Percentiles rank a stretch among this genome's conserved stretches.
Conservation (phyloP, 2,888 invertebrate genomes). For the Pandemis cinnamomeana region DNA sequence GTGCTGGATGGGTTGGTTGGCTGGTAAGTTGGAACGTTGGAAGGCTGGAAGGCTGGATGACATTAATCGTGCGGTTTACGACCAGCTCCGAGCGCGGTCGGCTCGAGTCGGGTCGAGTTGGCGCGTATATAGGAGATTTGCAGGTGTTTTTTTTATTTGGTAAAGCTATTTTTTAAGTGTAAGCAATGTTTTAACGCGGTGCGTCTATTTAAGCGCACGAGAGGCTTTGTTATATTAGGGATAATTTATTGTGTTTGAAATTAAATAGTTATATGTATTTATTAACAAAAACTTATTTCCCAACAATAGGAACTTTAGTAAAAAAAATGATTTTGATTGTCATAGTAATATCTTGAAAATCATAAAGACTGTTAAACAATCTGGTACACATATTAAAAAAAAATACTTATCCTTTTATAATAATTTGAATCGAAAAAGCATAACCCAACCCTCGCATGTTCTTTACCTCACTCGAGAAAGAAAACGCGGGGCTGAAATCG, state of each 20-base stretch:
- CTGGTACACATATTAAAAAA: background rate
- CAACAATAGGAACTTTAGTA: too few species aligned
- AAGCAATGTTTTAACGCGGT: background rate
- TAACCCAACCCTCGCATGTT: constrained; percentile 55
- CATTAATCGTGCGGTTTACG: constrained; percentile 81
- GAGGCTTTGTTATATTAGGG: too few species aligned
- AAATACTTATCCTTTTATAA: background rate
- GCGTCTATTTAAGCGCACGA: background rate
- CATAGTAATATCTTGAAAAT: background rate
- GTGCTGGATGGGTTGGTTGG: background rate
- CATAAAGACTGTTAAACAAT: background rate
- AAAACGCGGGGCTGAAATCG: constrained; percentile 69
- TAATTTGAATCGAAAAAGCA: constrained; percentile 19
- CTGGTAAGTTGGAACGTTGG: background rate
- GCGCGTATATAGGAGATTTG: constrained; percentile 49
- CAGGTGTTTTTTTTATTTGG: constrained; percentile 46
- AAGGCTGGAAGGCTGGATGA: constrained; percentile 37
- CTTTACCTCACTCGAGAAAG: constrained; percentile 59
- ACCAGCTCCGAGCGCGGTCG: constrained; percentile 57
- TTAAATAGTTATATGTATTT: too few species aligned
- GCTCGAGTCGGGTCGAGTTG: constrained; percentile 48
- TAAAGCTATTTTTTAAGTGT: background rate
- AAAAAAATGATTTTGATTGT: too few species aligned
- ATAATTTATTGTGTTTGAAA: too few species aligned
- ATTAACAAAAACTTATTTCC: too few species aligned